These are phyloP conservation scores for Columbina picui DNA, from an alignment of 2,113 vertebrate genomes.

Conservation along the genomic window DNA sequence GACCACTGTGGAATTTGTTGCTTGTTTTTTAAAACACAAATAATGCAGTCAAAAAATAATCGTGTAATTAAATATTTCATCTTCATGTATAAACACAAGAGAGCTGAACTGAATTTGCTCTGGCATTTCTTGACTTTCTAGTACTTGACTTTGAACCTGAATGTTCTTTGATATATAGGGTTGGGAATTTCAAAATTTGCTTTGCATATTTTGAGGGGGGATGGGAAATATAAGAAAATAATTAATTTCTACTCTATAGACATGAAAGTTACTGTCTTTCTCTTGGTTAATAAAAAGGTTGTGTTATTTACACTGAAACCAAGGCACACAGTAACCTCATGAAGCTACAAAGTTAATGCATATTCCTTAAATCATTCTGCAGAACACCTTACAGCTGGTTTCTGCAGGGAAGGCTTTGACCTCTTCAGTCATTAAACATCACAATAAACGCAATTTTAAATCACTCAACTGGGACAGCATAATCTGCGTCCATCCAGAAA, in stretches of 20 bases:
- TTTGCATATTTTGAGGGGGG: not conserved
- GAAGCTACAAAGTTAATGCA: not conserved
- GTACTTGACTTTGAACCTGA: slow-evolving; percentile 19
- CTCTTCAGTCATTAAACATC: not conserved
- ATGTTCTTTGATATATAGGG: slow-evolving; percentile 15
- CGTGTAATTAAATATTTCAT: slow-evolving; percentile 14
- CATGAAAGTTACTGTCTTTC: not conserved
- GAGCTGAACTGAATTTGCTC: not conserved
- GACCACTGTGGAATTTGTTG: not conserved
- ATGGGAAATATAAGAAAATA: not conserved
- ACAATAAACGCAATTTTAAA: slow-evolving; percentile 17
- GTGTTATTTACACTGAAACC: not conserved
- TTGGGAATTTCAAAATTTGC: not conserved
- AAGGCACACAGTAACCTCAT: not conserved
- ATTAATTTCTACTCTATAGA: not conserved
- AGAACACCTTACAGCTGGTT: not conserved
- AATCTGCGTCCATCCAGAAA: not conserved
- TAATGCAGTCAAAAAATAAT: not conserved
- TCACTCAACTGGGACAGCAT: not conserved
- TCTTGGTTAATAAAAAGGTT: not conserved
- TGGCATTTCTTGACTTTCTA: slow-evolving; percentile 22
- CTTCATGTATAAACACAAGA: not conserved
- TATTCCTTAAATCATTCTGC: not conserved
- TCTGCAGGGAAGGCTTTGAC: not conserved
- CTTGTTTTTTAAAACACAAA: not conserved